Evolutionary conservation across 92 coral and sea anemone species (phyloP).

Genomic region (Siderastrea siderea): DNA sequence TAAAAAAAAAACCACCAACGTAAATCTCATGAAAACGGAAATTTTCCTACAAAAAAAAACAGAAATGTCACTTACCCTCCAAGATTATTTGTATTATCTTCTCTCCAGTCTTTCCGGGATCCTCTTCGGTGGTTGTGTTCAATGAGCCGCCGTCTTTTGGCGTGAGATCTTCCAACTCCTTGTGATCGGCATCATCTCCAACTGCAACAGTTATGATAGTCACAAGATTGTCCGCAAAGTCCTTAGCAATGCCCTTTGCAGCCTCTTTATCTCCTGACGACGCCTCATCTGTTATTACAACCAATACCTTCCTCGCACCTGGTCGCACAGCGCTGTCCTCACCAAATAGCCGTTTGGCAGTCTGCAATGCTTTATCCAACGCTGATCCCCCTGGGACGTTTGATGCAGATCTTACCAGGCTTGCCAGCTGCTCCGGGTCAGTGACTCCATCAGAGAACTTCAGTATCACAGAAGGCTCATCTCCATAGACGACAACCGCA

Average conservation of each 20-base stretch:
- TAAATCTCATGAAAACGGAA: no score
- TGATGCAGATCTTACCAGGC: slow-evolving; percentile 45
- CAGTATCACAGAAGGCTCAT: slow-evolving; percentile 67
- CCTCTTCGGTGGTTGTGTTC: slow-evolving; percentile 58
- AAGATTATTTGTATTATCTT: slow-evolving; percentile 65
- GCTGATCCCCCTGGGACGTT: slow-evolving; percentile 72
- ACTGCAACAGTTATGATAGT: slow-evolving; percentile 77
- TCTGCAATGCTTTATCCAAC: slow-evolving; percentile 76
- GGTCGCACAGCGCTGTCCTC: slow-evolving; percentile 78
- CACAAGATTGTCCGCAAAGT: slow-evolving; percentile 45
- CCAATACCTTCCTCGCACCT: slow-evolving; percentile 75
- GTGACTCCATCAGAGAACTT: slow-evolving; percentile 71
- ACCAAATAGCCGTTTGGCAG: slow-evolving; percentile 65
- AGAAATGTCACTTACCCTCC: background rate
- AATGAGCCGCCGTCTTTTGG: slow-evolving; percentile 54
- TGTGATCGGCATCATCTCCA: slow-evolving; percentile 60
- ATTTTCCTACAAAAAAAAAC: background rate
- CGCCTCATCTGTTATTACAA: slow-evolving; percentile 75
- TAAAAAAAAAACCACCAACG: no score
- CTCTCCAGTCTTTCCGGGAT: slow-evolving; percentile 59
- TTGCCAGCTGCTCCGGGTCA: slow-evolving; percentile 67
- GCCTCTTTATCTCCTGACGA: slow-evolving; percentile 60
- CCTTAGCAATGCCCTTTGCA: slow-evolving; percentile 54
- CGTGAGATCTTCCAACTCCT: slow-evolving; percentile 61
- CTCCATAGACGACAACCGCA: slow-evolving; percentile 85